Evolutionary conservation across 1,140 invertebrate genomes (phyloP).

Genomic region (Laodelphax striatellus): DNA sequence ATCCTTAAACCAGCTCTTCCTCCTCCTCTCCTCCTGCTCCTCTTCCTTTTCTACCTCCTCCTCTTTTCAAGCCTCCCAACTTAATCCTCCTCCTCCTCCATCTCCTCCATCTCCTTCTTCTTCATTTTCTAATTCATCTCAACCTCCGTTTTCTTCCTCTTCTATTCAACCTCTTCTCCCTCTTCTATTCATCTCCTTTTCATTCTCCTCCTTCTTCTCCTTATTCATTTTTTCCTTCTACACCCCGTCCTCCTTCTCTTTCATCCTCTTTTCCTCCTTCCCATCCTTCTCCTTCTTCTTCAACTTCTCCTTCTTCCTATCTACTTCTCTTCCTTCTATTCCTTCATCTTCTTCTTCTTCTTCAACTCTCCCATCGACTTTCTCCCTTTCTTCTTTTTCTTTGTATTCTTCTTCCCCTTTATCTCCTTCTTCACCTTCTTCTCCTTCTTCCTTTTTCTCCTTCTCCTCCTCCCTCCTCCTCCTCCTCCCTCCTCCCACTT

Average conservation of each 20-base stretch:
- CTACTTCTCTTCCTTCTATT: neutral
- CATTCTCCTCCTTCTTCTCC: neutral
- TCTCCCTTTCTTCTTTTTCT: too few species aligned
- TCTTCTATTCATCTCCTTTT: neutral
- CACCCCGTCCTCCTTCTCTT: too few species aligned
- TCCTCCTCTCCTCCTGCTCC: too few species aligned
- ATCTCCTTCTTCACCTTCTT: neutral
- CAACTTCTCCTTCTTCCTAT: neutral
- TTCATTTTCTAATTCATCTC: neutral
- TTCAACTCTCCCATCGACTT: neutral
- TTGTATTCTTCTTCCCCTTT: neutral
- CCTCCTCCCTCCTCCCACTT: neutral
- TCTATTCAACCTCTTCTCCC: neutral
- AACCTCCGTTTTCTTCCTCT: neutral
- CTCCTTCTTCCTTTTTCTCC: too few species aligned
- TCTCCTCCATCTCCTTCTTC: too few species aligned
- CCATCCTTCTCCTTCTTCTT: neutral
- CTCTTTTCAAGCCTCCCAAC: too few species aligned
- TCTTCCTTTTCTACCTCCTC: too few species aligned
- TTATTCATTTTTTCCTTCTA: neutral
- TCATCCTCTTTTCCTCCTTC: too few species aligned
- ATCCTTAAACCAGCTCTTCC: too few species aligned
- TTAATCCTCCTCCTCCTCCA: too few species aligned
- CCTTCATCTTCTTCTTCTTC: neutral
- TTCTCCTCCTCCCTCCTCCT: too few species aligned